Evolutionary conservation across 2,888 invertebrate species (phyloP), one percentile per base, ranked within the genome.

Genomic region (Thymelicus lineola): DNA sequence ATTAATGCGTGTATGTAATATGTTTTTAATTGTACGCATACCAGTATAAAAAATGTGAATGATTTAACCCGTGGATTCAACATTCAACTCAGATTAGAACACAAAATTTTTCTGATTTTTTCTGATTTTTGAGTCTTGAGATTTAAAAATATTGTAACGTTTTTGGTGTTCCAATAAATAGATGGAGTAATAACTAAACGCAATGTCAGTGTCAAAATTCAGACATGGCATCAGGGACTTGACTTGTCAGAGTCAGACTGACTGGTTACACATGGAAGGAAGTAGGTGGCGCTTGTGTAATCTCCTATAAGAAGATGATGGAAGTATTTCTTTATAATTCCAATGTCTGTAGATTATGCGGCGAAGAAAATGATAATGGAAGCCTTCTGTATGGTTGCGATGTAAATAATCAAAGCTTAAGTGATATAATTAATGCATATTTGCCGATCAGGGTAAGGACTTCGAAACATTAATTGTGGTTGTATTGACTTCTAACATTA

Each of bases 301-400:
- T 71, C 65, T 71, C 58, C 53, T 57, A 53, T 76, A 80, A 85
- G 79, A 77, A 91, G 81, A 85, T 79, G 77, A 91, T 93, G 93
- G 92, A 92, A 90, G 92, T 92, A 77, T 88, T 84, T 84, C 94
- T 96, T 79, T 95, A 95, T 84, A 95, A 96, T 91, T 96, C 96
- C 76, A 94, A 94, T 75, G 94, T 96, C 90, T 97, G 97, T 90
- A 95, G 97, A 89, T 94, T 97, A 86, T 97, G 97, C 93, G 96
- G 95, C 20, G 95, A 95, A 90, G 95, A 96, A 91, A 96, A 96
- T 90, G 93, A 94, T 78, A 95, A 95, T 84, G 96, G 96, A 73
- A 95, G 95, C 75, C 90, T 94, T 81, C 90, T 97, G 84, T 97
- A 95, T 90, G 86, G 90, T 35, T 78, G 80, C 74, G 93, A 94